Conservation (phyloP, 2,888 invertebrate genomes). For the Acronicta psi region DNA sequence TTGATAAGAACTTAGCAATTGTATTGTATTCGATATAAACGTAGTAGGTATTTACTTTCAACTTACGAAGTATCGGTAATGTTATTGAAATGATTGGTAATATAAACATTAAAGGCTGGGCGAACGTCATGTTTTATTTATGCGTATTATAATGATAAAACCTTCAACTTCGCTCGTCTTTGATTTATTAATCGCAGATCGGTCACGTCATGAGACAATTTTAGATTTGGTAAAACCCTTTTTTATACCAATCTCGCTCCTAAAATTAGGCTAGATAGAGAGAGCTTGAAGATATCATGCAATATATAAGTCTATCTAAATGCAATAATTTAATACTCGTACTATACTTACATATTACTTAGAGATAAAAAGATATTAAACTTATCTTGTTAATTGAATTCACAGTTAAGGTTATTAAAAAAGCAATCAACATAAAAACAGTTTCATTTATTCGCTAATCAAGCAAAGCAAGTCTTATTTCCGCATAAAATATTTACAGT, state of each 20-base stretch:
- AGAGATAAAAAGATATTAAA: conserved; percentile 6
- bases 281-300: too few species aligned
- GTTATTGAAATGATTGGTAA: conserved; percentile 23
- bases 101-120: neutral
- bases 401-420: conserved; percentile 19
- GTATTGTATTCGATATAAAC: conserved; percentile 20
- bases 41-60: conserved; percentile 10
- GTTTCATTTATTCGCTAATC: neutral
- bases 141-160: too few species aligned
- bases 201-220: too few species aligned
- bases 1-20: conserved; percentile 27
- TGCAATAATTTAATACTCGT: too few species aligned
- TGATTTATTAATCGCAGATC: too few species aligned
- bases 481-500: neutral
- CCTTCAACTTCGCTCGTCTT: too few species aligned
- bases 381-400: conserved; percentile 11
- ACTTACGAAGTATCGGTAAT: conserved; percentile 7
- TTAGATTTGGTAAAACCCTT: too few species aligned
- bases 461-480: conserved; percentile 2
- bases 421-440: conserved; percentile 31
- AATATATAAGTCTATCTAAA: too few species aligned
- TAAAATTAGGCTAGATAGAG: too few species aligned
- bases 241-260: too few species aligned
- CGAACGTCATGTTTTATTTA: too few species aligned
- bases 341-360: too few species aligned